Base-by-base conservation (phyloP, 2,888 invertebrate species). In the Polia nebulosa region DNA sequence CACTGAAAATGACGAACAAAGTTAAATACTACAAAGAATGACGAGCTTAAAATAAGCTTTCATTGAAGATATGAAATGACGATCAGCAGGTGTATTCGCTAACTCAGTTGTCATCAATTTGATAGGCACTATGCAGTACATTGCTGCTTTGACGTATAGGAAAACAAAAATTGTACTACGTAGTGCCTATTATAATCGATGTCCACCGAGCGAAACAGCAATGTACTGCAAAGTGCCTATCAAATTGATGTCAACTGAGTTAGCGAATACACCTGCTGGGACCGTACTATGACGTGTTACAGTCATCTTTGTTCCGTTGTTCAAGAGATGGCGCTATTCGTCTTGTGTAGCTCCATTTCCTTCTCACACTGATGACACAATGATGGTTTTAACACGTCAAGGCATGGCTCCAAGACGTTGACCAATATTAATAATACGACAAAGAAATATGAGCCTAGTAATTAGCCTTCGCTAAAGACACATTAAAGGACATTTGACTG, bases 1-100 rank as follows among this genome's bases (percentile, higher is more conserved):
- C 32, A 57, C 51, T 56, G 11, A 45, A 73, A 22, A 27, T 65
- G 13, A 51, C 29, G 7, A 41, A 34, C 41, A 15, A 17, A 52
- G 17, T 51, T 39, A 63, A n/a, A 17, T 32, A 65, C 15, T 29
- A 51, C 41, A 56, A 15, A 11, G 9, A 69, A 52, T 34, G 9
- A 36, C 27, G 25, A 45, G 52, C 72, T 62, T 45, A 25, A 5
- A 52, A 29, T 44, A 44, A 25, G 36, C 36, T 7, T 32, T n/a
- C 3, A 53, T 20, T 39, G 32, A 62, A 45, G 69, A 70, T 44
- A 44, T 17, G n/a, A 13, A 45, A 45, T 22, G 22, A 22, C 22
- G 3, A 22, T 2, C 22, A 45, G n/a, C n/a, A n/a, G n/a, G n/a
- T n/a, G n/a, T n/a, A n/a, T n/a, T n/a, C n/a, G n/a, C n/a, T n/a